phyloP scores from a whole-genome alignment of 2,113 vertebrate genomes.

The Sula dactylatra region DNA sequence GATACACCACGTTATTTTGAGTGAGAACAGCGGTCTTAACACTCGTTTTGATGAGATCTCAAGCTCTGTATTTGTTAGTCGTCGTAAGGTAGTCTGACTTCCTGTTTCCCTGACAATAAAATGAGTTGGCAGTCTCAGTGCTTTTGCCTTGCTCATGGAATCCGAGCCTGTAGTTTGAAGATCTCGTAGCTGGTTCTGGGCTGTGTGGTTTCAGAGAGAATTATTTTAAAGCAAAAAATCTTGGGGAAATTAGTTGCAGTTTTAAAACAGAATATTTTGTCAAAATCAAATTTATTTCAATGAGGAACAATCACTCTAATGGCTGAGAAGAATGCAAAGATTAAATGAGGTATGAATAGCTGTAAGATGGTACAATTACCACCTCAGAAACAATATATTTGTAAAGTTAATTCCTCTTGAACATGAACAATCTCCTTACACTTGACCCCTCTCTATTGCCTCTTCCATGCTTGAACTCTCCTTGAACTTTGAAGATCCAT shows the following conservation, averaged over 20 bases:
- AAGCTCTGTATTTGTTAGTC: neutral
- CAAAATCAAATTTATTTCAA: conserved; percentile 81
- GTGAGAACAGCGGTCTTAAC: neutral
- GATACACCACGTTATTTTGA: neutral
- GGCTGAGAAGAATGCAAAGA: conserved; percentile 84
- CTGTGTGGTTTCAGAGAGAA: conserved; percentile 31
- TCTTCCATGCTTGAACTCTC: conserved; percentile 96
- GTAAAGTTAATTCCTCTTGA: conserved; percentile 88
- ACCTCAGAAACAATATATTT: conserved; percentile 95
- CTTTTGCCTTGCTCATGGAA: neutral
- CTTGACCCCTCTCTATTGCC: conserved; percentile 86
- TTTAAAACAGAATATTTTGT: conserved; percentile 79
- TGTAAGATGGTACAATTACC: conserved; percentile 94
- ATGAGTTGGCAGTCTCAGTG: neutral
- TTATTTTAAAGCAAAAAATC: conserved; percentile 51
- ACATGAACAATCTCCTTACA: conserved; percentile 84
- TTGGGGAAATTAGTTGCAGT: conserved; percentile 68
- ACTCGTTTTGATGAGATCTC: neutral
- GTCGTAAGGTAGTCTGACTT: neutral
- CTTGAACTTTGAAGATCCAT: conserved; percentile 93
- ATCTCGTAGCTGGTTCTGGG: neutral
- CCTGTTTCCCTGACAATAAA: neutral
- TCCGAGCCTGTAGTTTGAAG: neutral
- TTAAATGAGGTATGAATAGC: conserved; percentile 91
- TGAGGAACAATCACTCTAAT: conserved; percentile 76